Percentiles rank a stretch among this genome's conserved stretches.
phyloP scores from a whole-genome alignment of 2,797 vertebrate genomes.

The Myripristis murdjan region DNA sequence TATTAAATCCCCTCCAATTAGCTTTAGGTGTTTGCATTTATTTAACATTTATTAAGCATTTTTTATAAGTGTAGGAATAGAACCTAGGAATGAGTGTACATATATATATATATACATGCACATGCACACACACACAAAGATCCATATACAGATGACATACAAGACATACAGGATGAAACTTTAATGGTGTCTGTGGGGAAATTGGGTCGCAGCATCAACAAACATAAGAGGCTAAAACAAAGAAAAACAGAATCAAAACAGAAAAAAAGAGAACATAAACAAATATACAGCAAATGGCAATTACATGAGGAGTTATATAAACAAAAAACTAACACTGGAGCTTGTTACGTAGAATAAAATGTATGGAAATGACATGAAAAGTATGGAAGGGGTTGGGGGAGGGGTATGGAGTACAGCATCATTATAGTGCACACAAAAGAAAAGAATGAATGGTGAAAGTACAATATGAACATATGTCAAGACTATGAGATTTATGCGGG shows the following conservation, averaged over 20 bases:
- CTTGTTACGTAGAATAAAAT: not conserved
- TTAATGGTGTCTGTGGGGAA: not conserved
- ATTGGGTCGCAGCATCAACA: constrained; percentile 1
- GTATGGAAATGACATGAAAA: constrained; percentile 14
- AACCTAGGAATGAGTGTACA: too few relatives aligned
- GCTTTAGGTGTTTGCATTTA: too few relatives aligned
- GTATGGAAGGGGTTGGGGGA: too few relatives aligned
- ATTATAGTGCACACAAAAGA: not conserved
- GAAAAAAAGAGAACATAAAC: constrained; percentile 31
- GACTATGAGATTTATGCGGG: too few relatives aligned
- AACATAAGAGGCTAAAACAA: constrained; percentile 10
- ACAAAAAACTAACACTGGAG: constrained; percentile 20
- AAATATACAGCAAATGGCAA: not conserved
- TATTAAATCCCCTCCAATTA: not conserved
- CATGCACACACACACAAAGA: too few relatives aligned
- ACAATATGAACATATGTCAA: not conserved
- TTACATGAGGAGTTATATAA: constrained; percentile 26
- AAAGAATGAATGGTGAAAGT: not conserved
- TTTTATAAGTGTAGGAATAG: too few relatives aligned
- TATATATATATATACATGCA: too few relatives aligned
- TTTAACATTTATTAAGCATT: too few relatives aligned
- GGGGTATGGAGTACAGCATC: not conserved
- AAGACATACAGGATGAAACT: not conserved
- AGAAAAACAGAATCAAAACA: constrained; percentile 10
- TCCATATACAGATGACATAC: too few relatives aligned